Percentiles rank a stretch among this genome's conserved stretches.
Evolutionary conservation across 2,113 vertebrate species (phyloP).

Genomic region (Globicephala melas): DNA sequence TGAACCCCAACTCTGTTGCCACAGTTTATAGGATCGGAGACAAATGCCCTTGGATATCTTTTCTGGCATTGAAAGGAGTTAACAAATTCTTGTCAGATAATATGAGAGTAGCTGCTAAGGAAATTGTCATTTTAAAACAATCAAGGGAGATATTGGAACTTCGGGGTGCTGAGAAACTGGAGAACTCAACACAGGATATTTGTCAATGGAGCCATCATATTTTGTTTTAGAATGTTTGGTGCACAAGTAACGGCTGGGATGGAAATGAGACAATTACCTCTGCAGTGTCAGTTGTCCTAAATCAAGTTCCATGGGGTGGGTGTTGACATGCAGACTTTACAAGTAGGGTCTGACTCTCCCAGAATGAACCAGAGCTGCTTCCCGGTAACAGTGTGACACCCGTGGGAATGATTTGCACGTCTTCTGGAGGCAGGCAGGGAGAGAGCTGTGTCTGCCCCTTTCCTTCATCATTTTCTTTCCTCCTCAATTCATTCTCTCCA

Average conservation of each 20-base stretch:
- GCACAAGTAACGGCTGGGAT: not conserved
- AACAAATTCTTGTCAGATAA: conserved; percentile 1
- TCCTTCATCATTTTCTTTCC: not conserved
- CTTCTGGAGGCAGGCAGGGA: not conserved
- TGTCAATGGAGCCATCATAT: not conserved
- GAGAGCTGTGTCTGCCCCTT: not conserved
- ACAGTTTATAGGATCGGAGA: not conserved
- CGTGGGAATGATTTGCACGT: too few species aligned
- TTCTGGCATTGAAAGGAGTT: not conserved
- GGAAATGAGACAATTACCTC: not conserved
- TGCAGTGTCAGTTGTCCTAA: not conserved
- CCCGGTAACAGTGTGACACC: not conserved
- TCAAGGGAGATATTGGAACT: not conserved
- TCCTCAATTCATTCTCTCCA: not conserved
- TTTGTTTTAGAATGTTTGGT: not conserved
- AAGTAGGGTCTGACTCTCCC: not conserved
- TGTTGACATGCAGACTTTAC: not conserved
- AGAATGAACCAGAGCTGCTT: not conserved
- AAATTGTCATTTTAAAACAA: not conserved
- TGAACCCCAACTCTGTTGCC: not conserved
- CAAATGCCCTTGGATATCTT: not conserved
- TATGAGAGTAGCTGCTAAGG: not conserved
- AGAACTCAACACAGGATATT: not conserved
- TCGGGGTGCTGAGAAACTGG: not conserved
- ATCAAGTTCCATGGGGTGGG: not conserved